Base-by-base conservation (phyloP, 2,888 invertebrate genomes). In the Dasysyrphus tricinctus region DNA sequence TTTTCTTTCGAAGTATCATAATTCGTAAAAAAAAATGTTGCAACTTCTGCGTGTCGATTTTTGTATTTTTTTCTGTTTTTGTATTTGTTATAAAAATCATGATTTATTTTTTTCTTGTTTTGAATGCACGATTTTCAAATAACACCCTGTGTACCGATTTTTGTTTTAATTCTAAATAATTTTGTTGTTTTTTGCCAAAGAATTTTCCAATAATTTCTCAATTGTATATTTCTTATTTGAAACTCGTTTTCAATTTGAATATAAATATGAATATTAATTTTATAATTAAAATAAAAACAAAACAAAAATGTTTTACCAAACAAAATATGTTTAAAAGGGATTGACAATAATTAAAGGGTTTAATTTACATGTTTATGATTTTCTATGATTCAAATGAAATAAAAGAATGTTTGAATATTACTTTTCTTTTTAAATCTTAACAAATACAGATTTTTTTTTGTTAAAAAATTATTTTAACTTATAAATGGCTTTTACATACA, bases 31-130 rank as follows among this genome's bases (percentile, higher is more conserved):
- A n/a, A 88, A 81, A 88, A 85, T 81, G 80, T 88, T 88, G 79
- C 78, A 67, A 79, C 73, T 80, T 78, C 65, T 87, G 87, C 87
- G 87, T 87, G 87, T 87, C 87, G 87, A 87, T 87, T 87, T 87
- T 87, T 87, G 83, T 87, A 78, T 78, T 70, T 59, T 65, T 47
- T 49, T 57, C 51, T 51, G 16, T 75, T 42, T 70, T 80, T 69
- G 67, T 44, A 72, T 75, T 78, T 12, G 34, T 86, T 47, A 74
- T 85, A 61, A 80, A 77, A 81, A 77, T 78, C 39, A 70, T 63
- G 70, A 49, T 67, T 37, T n/a, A n/a, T 19, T 63, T 63, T 78
- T 12, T 42, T 56, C 32, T 44, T 37, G 6, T 74, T n/a, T 37
- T 70, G 63, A 81, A 78, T 61, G 54, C 39, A 86, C 86, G 86